Evolutionary conservation across 2,113 vertebrate genomes (phyloP), one percentile per base, ranked within the genome.

Genomic region (Tetrao urogallus): DNA sequence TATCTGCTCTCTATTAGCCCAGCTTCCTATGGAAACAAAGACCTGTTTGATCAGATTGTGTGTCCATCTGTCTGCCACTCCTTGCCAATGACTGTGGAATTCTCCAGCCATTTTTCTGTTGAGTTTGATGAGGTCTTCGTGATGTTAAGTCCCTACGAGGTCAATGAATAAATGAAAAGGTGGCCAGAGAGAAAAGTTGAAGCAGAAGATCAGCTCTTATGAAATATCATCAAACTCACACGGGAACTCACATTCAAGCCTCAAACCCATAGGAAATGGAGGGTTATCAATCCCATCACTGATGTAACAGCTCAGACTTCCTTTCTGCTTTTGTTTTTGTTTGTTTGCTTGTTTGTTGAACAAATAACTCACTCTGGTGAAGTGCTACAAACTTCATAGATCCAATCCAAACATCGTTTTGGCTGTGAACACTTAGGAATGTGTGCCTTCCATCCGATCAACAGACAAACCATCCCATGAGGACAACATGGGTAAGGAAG

Each of bases 211-310:
- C 65, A 71, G 5, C 80, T 92, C 80, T 96, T 96, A 81, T 86
- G 93, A 96, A 96, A 96, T 34, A 84, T 95, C 88, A 96, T 94
- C 94, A 96, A 92, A 93, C 90, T 95, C 96, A 94, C 72, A 88
- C 88, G 95, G 63, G 61, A 21, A 64, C 32, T 93, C 79, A 71
- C 28, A 95, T 15, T 91, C 88, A 90, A 86, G 95, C 93, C 82
- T 81, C 69, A 96, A 90, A 78, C 60, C 64, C 93, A 47, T 91
- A 81, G 82, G 73, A 94, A 93, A 90, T 28, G 0, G 2, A 86
- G 60, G 47, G 4, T 90, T 94, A 92, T 96, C 91, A 96, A 88
- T 83, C 92, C 76, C 90, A 84, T 57, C 17, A 1, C 79, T 90
- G 86, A 71, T 75, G 73, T 86, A 92, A 90, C 80, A 75, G 82